Percentiles rank a stretch among this genome's conserved stretches.
Conservation (phyloP, 2,113 vertebrate species). For the Vimba vimba region DNA sequence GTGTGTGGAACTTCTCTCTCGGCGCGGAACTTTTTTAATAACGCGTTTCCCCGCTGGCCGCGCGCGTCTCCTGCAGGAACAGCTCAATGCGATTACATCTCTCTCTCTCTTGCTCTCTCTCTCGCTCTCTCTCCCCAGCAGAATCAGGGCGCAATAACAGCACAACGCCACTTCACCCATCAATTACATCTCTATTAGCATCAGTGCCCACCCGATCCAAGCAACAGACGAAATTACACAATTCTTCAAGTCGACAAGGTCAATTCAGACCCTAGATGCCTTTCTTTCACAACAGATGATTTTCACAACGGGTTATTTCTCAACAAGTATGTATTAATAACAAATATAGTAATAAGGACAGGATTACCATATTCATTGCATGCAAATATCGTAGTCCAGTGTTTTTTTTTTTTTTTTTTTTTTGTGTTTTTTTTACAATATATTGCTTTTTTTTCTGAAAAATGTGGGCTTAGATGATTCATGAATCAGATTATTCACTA, state of each 20-base stretch:
- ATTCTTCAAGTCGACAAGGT: slow-evolving; percentile 83
- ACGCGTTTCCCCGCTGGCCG: slow-evolving; percentile 86
- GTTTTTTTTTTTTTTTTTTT: too few species aligned
- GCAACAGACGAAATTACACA: slow-evolving; percentile 82
- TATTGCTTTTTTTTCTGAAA: not conserved
- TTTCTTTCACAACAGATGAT: slow-evolving; percentile 57
- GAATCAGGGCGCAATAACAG: slow-evolving; percentile 98
- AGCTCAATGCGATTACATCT: slow-evolving; percentile 93
- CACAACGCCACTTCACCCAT: slow-evolving; percentile 96
- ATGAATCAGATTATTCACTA: too few species aligned
- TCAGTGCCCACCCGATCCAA: slow-evolving; percentile 86
- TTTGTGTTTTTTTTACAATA: not conserved
- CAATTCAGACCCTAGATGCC: slow-evolving; percentile 77
- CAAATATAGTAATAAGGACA: slow-evolving; percentile 15
- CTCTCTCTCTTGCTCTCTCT: too few species aligned
- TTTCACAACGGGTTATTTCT: slow-evolving; percentile 57
- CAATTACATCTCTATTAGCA: slow-evolving; percentile 99
- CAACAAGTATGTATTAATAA: slow-evolving; percentile 36
- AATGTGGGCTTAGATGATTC: not conserved
- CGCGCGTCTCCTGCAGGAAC: slow-evolving; percentile 95
- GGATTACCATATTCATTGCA: slow-evolving; percentile 15
- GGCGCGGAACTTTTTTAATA: slow-evolving; percentile 98
- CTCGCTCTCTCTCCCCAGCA: slow-evolving; percentile 75
- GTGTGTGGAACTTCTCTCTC: slow-evolving; percentile 80
- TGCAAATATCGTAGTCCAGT: not conserved